phyloP scores from a whole-genome alignment of 2,113 vertebrate species.

The Varanus salvator region DNA sequence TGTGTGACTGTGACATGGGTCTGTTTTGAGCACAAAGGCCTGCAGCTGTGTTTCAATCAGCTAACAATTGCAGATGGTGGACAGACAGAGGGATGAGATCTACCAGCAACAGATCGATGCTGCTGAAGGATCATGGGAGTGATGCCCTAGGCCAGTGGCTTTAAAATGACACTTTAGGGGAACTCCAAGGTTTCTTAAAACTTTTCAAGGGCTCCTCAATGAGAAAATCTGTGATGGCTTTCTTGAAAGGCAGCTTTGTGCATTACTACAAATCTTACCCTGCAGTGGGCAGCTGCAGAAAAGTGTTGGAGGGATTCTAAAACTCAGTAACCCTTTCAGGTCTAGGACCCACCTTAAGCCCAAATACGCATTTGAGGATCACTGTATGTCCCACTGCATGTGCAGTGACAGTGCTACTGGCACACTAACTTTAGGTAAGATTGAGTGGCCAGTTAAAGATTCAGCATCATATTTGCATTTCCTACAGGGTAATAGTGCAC shows the following conservation, averaged over 20 bases:
- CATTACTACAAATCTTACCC: neutral
- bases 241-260: neutral
- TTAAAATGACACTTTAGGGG: neutral
- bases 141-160: neutral
- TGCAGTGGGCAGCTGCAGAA: neutral
- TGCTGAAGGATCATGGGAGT: neutral
- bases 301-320: neutral
- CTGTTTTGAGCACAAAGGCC: neutral
- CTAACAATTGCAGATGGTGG: neutral
- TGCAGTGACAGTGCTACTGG: too few species aligned
- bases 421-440: too few species aligned
- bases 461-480: neutral
- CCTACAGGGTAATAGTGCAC: neutral
- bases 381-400: neutral
- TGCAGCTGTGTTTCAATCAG: neutral
- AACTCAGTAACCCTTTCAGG: neutral
- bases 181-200: neutral
- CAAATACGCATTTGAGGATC: neutral
- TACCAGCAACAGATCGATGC: accelerated
- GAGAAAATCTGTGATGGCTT: neutral
- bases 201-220: neutral
- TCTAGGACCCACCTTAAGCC: neutral
- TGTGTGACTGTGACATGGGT: neutral
- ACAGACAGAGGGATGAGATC: neutral
- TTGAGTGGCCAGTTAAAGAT: neutral